Percentiles rank a stretch among this genome's conserved stretches.
Conservation (phyloP, 1,140 invertebrate genomes). For the Amyelois transitella region DNA sequence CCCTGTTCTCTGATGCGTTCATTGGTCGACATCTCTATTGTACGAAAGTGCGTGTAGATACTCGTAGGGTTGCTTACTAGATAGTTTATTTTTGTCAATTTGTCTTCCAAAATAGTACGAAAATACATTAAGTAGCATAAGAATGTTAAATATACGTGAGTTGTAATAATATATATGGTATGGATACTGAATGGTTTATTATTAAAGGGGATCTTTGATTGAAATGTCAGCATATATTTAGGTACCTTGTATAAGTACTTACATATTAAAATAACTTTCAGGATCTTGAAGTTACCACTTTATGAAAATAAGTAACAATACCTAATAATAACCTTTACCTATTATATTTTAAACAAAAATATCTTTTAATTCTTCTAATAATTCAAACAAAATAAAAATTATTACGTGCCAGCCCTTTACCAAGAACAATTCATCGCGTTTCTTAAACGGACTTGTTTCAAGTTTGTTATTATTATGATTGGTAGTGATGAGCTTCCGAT, state of each 20-base stretch:
- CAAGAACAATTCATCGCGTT: neutral
- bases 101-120: too few relatives aligned
- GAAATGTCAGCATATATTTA: too few relatives aligned
- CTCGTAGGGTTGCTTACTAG: neutral
- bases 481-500: constrained; percentile 8
- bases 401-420: neutral
- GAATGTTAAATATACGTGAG: too few relatives aligned
- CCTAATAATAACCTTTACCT: neutral
- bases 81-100: neutral
- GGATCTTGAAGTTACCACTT: too few relatives aligned
- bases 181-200: too few relatives aligned
- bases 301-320: neutral
- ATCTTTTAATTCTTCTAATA: too few relatives aligned
- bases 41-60: neutral
- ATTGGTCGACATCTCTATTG: constrained; percentile 17
- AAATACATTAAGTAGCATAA: too few relatives aligned
- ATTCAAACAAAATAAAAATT: neutral
- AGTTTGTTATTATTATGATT: constrained; percentile 14
- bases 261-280: too few relatives aligned
- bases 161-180: too few relatives aligned
- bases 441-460: constrained; percentile 8
- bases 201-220: too few relatives aligned
- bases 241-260: too few relatives aligned
- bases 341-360: too few relatives aligned
- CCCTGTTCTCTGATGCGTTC: constrained; percentile 17